Conservation (phyloP, 2,113 vertebrate genomes). For the Marcusenius ussheri region DNA sequence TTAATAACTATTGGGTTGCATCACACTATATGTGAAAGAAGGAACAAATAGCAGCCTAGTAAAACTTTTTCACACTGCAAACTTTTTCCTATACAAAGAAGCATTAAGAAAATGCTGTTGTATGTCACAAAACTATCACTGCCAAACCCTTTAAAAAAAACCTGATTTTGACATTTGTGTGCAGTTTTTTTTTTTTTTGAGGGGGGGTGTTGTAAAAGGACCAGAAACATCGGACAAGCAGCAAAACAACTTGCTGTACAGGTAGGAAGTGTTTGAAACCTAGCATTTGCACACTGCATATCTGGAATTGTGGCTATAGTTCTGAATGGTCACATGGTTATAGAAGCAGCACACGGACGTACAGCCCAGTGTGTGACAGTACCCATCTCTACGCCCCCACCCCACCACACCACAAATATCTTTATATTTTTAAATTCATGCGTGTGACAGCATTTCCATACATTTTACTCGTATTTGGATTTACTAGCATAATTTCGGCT, state of each 20-base stretch:
- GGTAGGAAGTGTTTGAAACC: background rate
- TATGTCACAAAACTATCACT: background rate
- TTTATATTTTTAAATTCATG: slow-evolving; percentile 11
- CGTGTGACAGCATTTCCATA: background rate
- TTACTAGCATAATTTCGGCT: background rate
- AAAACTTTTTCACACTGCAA: background rate
- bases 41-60: background rate
- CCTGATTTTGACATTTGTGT: background rate
- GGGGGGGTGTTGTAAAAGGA: background rate
- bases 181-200: background rate
- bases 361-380: background rate
- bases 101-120: background rate
- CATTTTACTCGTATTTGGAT: background rate
- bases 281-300: background rate
- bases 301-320: background rate
- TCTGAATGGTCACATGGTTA: background rate
- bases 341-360: background rate
- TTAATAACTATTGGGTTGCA: slow-evolving; percentile 23
- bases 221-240: background rate
- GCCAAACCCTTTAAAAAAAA: background rate
- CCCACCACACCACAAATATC: background rate
- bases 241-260: background rate
- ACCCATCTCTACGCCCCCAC: background rate
- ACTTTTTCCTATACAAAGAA: background rate
- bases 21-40: background rate